Conservation (phyloP, 2,797 vertebrate species). For the Sebastes aleutianus region DNA sequence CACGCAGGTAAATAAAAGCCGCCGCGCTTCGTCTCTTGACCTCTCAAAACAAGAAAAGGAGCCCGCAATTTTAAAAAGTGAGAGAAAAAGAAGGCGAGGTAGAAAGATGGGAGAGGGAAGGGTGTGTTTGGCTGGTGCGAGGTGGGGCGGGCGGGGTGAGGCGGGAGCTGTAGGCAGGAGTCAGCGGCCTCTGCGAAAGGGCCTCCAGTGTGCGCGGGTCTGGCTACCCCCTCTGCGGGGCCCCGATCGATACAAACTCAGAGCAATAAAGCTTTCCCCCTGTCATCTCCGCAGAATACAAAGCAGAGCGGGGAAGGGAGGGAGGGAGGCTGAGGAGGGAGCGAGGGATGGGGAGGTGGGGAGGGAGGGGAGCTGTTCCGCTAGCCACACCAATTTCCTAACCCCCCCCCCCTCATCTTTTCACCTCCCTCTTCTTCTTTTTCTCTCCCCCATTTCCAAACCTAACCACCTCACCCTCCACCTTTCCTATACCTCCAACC, state of each 20-base stretch:
- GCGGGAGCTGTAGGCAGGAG: conserved; percentile 49
- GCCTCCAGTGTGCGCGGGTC: conserved; percentile 71
- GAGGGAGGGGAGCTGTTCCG: conserved; percentile 78
- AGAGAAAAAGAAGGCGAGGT: neutral
- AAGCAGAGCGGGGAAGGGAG: conserved; percentile 79
- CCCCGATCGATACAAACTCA: conserved; percentile 92
- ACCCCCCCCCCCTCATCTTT: conserved; percentile 57
- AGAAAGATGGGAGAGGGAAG: conserved; percentile 10
- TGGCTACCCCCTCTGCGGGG: conserved; percentile 83
- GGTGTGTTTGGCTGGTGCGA: conserved; percentile 21
- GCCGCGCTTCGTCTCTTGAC: conserved; percentile 44
- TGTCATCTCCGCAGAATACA: conserved; percentile 94
- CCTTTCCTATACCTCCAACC: conserved; percentile 26
- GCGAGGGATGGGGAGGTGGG: conserved; percentile 43
- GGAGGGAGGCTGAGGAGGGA: conserved; percentile 55
- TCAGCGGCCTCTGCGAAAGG: conserved; percentile 73
- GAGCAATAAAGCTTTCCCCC: conserved; percentile 94
- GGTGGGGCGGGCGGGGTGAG: neutral
- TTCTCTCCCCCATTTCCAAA: conserved; percentile 50
- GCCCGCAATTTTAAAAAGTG: conserved; percentile 24
- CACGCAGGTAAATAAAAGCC: conserved; percentile 57
- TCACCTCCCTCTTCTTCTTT: conserved; percentile 57
- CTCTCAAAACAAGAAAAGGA: conserved; percentile 36
- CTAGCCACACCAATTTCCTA: conserved; percentile 86
- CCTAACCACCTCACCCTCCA: conserved; percentile 46